phyloP scores from a whole-genome alignment of 2,797 vertebrate species.

The Streptopelia turtur region DNA sequence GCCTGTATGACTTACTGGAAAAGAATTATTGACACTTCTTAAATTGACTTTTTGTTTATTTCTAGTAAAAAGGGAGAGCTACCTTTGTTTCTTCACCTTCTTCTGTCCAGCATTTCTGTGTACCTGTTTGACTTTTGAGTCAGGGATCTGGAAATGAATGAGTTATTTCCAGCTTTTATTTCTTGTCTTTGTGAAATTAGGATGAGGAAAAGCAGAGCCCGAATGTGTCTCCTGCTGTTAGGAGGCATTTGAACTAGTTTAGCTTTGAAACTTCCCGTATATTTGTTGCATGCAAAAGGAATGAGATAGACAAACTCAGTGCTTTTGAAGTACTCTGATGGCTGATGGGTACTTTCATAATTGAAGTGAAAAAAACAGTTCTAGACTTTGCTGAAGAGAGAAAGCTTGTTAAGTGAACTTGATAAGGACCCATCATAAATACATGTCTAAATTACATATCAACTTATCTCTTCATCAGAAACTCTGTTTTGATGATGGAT shows the following conservation, averaged over 20 bases:
- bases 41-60: background rate
- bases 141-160: background rate
- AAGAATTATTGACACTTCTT: background rate
- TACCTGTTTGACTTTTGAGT: background rate
- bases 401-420: constrained; percentile 13
- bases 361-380: constrained; percentile 1
- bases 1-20: background rate
- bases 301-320: background rate
- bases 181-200: background rate
- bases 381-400: background rate
- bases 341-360: background rate
- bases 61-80: background rate
- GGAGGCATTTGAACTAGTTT: constrained; percentile 14
- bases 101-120: background rate
- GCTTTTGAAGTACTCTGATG: constrained; percentile 35
- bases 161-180: background rate
- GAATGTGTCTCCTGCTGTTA: background rate
- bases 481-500: background rate
- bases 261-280: constrained; percentile 32
- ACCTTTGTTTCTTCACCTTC: background rate
- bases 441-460: background rate
- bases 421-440: background rate
- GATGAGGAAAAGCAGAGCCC: background rate
- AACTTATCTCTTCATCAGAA: background rate
- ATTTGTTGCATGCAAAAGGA: background rate